Percentiles rank a stretch among this genome's conserved stretches.
Evolutionary conservation across 2,888 invertebrate species (phyloP).

Genomic region (Drosophila tripunctata): DNA sequence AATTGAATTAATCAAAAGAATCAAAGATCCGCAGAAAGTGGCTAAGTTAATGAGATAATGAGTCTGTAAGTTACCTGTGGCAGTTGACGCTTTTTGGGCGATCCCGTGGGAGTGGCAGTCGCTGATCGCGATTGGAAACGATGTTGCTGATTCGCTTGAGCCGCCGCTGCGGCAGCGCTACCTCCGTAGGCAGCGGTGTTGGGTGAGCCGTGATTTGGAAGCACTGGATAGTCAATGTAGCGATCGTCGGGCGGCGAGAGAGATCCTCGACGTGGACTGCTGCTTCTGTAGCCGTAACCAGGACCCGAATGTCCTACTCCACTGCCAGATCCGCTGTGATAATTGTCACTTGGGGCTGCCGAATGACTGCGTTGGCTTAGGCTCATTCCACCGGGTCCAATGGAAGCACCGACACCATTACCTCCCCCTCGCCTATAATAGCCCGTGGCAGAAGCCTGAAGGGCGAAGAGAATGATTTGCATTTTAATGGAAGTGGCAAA

Average conservation of each 20-base stretch:
- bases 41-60: not conserved
- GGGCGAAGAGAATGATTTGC: slow-evolving; percentile 3
- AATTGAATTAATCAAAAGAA: too few relatives aligned
- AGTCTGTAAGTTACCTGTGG: slow-evolving; percentile 89
- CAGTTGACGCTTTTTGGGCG: slow-evolving; percentile 97
- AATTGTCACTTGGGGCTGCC: slow-evolving; percentile 88
- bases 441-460: slow-evolving; percentile 74
- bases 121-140: slow-evolving; percentile 94
- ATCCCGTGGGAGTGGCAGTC: slow-evolving; percentile 96
- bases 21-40: too few relatives aligned
- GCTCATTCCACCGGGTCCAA: slow-evolving; percentile 84
- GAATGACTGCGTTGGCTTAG: slow-evolving; percentile 91
- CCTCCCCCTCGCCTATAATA: slow-evolving; percentile 83
- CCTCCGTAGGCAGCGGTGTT: slow-evolving; percentile 61
- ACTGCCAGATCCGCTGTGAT: slow-evolving; percentile 71
- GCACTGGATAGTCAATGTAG: slow-evolving; percentile 84
- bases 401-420: slow-evolving; percentile 82
- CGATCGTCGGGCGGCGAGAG: slow-evolving; percentile 84
- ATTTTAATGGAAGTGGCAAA: slow-evolving; percentile 10
- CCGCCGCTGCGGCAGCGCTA: slow-evolving; percentile 51
- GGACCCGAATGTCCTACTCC: slow-evolving; percentile 43
- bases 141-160: slow-evolving; percentile 81
- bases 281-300: slow-evolving; percentile 86
- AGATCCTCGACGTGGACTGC: slow-evolving; percentile 89
- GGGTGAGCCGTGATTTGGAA: slow-evolving; percentile 82